Base-by-base conservation (phyloP, 2,888 invertebrate genomes). In the Trachelus troglodyta region DNA sequence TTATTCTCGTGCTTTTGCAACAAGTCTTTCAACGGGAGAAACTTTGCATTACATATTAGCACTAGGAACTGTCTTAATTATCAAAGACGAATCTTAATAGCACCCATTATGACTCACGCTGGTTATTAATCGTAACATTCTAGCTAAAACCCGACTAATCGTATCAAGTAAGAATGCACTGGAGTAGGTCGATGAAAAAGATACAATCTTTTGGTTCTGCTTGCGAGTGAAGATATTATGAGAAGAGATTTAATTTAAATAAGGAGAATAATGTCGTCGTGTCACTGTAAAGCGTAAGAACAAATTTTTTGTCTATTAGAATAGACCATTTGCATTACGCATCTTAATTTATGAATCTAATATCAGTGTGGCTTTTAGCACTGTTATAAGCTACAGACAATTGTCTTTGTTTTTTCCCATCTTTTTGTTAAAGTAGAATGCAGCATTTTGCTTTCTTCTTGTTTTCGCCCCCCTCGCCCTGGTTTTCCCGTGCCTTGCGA, bases 401-500 rank as follows among this genome's bases (percentile, higher is more conserved):
- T 40, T 40, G 15, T 40, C 40, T 40, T 15, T 40, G 15, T 15
- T 40, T 15, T 40, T 40, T 40, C 1, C 35, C 15, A 4, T 80
- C 79, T 78, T 73, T 87, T 85, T 85, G 89, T 91, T 91, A 91
- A 83, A 91, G 87, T 93, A 97, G 94, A 92, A 96, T 95, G 92
- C 94, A 94, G 94, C 98, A 98, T 93, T 96, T 97, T 92, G 96
- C 94, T 93, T 95, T 96, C 94, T 95, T 96, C 93, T 96, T 96
- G 94, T 96, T 96, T 93, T 95, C 95, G 93, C 96, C 96, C 92
- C 96, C 95, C 93, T 97, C 97, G 89, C 95, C 95, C 92, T 96
- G 95, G 87, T 95, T 96, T 93, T 97, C 97, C 93, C 97, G 97
- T 92, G 96, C 96, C 94, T 99, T 99, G 91, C 98, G 95, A 92